A percentile compares a stretch with the other conserved stretches of the same genome.
Evolutionary conservation across 2,113 vertebrate genomes (phyloP).

Genomic region (Scopus umbretta): DNA sequence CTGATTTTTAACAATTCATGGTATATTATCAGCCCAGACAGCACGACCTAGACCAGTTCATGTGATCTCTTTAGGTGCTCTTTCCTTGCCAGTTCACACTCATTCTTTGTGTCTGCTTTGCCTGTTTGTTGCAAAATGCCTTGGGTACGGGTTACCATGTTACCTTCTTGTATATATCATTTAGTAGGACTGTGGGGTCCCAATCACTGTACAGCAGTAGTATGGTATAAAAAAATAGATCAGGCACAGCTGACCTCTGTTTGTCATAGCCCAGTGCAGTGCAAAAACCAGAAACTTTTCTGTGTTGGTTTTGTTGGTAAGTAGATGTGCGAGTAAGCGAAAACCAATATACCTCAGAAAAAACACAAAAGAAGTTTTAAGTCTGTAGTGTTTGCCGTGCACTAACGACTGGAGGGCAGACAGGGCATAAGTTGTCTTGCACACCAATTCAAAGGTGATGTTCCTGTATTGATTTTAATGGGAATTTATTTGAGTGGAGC

Average conservation of each 20-base stretch:
- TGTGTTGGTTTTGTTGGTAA: background rate
- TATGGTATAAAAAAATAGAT: background rate
- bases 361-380: background rate
- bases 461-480: background rate
- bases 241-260: background rate
- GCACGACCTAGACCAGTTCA: background rate
- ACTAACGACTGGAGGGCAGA: background rate
- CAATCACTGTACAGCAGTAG: background rate
- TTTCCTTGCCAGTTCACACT: background rate
- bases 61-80: background rate
- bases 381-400: background rate
- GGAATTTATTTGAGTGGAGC: background rate
- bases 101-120: background rate
- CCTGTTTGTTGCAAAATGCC: background rate
- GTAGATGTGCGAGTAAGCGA: background rate
- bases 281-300: background rate
- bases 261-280: background rate
- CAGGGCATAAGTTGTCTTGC: background rate
- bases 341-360: background rate
- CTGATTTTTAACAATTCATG: background rate
- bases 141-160: background rate
- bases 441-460: background rate
- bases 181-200: background rate
- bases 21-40: background rate
- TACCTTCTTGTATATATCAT: background rate